These are phyloP conservation scores for Circaetus cinerascens DNA, from an alignment of 2,113 vertebrate genomes.

Conservation along the genomic window DNA sequence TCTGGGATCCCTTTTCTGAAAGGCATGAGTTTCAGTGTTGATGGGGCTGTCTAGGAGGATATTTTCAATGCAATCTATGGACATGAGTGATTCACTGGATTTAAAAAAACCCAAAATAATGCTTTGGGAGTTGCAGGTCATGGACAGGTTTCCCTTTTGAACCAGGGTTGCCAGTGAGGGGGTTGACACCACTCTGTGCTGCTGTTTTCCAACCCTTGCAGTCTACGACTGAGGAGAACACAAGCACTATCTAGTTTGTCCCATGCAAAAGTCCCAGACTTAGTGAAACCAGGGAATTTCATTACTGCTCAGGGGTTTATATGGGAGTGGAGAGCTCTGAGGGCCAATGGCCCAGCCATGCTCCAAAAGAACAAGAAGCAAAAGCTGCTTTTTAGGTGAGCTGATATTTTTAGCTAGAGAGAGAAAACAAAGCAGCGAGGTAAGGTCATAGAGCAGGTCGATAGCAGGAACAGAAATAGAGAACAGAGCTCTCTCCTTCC, in stretches of 20 bases:
- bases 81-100: not conserved
- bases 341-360: not conserved
- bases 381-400: conserved; percentile 1
- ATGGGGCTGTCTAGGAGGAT: not conserved
- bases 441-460: conserved; percentile 13
- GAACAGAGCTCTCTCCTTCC: not conserved
- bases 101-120: not conserved
- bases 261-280: not conserved
- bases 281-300: not conserved
- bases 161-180: not conserved
- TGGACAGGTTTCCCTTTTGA: not conserved
- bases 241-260: not conserved
- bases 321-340: not conserved
- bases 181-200: not conserved
- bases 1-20: not conserved
- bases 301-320: not conserved
- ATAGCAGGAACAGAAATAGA: conserved; percentile 24
- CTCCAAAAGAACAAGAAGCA: not conserved
- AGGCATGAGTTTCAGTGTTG: not conserved
- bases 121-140: not conserved
- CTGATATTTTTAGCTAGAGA: conserved; percentile 10
- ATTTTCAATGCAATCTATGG: not conserved
- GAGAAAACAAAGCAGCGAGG: not conserved
- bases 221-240: not conserved
- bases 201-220: not conserved